Evolutionary conservation across 2,113 vertebrate species (phyloP).

Genomic region (Ramphastos sulfuratus): DNA sequence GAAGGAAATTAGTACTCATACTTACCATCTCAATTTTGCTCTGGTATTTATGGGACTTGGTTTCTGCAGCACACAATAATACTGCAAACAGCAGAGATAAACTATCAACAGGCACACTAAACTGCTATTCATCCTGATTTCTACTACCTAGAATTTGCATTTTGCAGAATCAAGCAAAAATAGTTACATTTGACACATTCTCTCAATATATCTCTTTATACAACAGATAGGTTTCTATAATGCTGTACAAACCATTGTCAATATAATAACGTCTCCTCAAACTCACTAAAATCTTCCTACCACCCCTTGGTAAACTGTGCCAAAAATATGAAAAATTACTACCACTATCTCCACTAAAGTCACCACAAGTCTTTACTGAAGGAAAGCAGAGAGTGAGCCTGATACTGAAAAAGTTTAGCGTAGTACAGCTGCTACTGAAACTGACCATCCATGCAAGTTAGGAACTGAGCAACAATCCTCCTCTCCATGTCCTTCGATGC

Average conservation of each 20-base stretch:
- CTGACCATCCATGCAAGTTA: slow-evolving; percentile 97
- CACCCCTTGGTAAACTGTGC: background rate
- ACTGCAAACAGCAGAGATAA: background rate
- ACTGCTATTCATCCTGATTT: background rate
- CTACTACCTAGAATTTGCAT: background rate
- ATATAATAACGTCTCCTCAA: background rate
- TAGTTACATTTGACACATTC: background rate
- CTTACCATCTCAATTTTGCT: background rate
- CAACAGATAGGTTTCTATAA: background rate
- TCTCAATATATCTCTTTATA: background rate
- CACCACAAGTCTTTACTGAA: background rate
- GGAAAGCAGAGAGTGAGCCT: background rate
- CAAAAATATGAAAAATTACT: background rate
- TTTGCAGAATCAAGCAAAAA: background rate
- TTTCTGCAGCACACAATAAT: background rate
- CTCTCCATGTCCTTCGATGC: slow-evolving; percentile 99
- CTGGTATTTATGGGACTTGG: background rate
- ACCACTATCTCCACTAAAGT: background rate
- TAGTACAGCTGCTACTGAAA: background rate
- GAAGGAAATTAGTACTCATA: background rate
- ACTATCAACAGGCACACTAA: background rate
- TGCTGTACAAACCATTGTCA: background rate
- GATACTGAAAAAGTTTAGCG: background rate
- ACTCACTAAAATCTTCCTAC: background rate
- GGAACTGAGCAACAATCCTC: slow-evolving; percentile 95